phyloP scores from a whole-genome alignment of 1,140 invertebrate genomes.

The Metaphire vulgaris region DNA sequence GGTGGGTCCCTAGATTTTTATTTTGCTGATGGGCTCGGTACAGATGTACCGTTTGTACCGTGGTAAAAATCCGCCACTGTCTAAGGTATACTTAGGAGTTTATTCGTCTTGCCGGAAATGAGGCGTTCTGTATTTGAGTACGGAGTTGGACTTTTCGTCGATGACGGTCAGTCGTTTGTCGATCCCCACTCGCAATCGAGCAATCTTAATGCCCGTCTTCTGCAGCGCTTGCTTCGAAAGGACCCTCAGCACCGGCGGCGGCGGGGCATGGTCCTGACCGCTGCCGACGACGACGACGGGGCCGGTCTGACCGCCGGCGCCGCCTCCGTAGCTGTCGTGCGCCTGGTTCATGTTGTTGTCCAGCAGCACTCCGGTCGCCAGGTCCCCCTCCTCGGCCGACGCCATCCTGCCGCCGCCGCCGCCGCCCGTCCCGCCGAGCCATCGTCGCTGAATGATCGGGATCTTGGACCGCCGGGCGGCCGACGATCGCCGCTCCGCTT shows the following conservation, averaged over 20 bases:
- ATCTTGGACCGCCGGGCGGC: not conserved
- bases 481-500: not conserved
- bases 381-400: too few relatives aligned
- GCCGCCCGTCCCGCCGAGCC: not conserved
- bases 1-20: too few relatives aligned
- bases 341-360: not conserved
- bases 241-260: too few relatives aligned
- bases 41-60: too few relatives aligned
- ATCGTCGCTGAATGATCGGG: not conserved
- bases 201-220: conserved; percentile 25
- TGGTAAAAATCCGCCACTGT: too few relatives aligned
- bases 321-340: not conserved
- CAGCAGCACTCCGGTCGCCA: too few relatives aligned
- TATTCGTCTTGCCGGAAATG: conserved; percentile 33
- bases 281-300: too few relatives aligned
- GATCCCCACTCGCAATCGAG: conserved; percentile 28
- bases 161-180: conserved; percentile 33
- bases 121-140: conserved; percentile 35
- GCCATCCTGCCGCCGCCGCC: too few relatives aligned
- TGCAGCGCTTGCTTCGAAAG: too few relatives aligned
- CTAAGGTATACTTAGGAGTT: too few relatives aligned
- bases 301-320: not conserved
- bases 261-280: too few relatives aligned
- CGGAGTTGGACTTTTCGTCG: conserved; percentile 32
- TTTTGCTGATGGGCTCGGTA: too few relatives aligned